Evolutionary conservation across 35 echinoderm and acorn worm genomes (phyloP).

Genomic region (Ptychodera flava): DNA sequence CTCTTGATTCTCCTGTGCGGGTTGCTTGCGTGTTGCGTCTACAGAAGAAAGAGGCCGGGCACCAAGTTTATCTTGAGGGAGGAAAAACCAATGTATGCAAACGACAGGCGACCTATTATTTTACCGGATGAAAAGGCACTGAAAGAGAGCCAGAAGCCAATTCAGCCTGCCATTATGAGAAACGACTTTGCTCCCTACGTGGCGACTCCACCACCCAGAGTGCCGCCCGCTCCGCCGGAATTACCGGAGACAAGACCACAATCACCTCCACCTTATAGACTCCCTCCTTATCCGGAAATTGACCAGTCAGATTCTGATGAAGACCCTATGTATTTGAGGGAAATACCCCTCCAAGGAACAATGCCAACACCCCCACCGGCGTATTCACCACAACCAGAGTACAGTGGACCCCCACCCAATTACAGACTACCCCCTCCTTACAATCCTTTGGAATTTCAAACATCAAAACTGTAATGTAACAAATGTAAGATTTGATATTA

Average conservation of each 20-base stretch:
- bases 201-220: not conserved
- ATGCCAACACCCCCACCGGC: conserved; percentile 23
- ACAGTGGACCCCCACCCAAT: not conserved
- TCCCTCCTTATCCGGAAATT: conserved; percentile 21
- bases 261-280: conserved; percentile 32
- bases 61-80: conserved; percentile 42
- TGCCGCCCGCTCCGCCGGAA: not conserved
- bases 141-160: conserved; percentile 5
- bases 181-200: conserved; percentile 29
- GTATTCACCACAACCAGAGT: conserved; percentile 26
- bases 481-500: too few species aligned
- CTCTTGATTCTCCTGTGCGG: conserved; percentile 16
- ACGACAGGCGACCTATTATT: conserved; percentile 46
- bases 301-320: conserved; percentile 3
- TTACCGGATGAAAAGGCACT: conserved; percentile 27
- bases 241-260: not conserved
- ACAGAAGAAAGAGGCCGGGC: conserved; percentile 36
- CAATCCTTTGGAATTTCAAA: not conserved
- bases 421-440: conserved; percentile 34
- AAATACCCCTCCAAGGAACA: not conserved
- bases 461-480: not conserved
- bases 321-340: not conserved
- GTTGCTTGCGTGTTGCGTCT: conserved; percentile 23
- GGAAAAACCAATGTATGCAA: conserved; percentile 33
- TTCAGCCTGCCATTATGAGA: conserved; percentile 33